Conservation (phyloP, 2,113 vertebrate species). For the Paramisgurnus dabryanus region DNA sequence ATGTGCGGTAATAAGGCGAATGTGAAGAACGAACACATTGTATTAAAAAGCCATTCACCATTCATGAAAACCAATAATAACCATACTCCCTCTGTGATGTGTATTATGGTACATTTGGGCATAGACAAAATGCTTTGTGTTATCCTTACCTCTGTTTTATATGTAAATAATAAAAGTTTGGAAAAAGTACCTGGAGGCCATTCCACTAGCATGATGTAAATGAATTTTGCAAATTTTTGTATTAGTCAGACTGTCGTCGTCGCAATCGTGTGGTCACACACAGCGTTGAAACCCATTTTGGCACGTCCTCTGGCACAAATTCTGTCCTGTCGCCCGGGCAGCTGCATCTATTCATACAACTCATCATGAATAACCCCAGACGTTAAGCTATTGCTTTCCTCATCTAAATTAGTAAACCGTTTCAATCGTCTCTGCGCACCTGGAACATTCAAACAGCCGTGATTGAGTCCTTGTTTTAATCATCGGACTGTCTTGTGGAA, state of each 20-base stretch:
- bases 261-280: not conserved
- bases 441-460: slow-evolving; percentile 4
- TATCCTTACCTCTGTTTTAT: not conserved
- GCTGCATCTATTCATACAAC: slow-evolving; percentile 14
- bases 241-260: not conserved
- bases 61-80: slow-evolving; percentile 35
- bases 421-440: not conserved
- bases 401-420: slow-evolving; percentile 19
- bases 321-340: not conserved
- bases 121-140: slow-evolving; percentile 12
- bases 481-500: slow-evolving; percentile 23
- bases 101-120: slow-evolving; percentile 18
- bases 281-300: not conserved
- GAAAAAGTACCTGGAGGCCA: not conserved
- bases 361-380: slow-evolving; percentile 10
- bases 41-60: slow-evolving; percentile 35
- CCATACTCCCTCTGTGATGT: slow-evolving; percentile 17
- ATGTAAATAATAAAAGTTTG: not conserved
- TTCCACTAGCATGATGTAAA: not conserved
- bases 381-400: not conserved
- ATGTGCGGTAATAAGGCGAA: slow-evolving; percentile 12
- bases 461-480: not conserved
- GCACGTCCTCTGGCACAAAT: not conserved
- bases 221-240: too few relatives aligned
- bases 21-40: slow-evolving; percentile 1